A percentile compares a stretch with the other conserved stretches of the same genome.
Evolutionary conservation across 2,797 vertebrate genomes (phyloP).

Genomic region (Catamblyrhynchus diadema): DNA sequence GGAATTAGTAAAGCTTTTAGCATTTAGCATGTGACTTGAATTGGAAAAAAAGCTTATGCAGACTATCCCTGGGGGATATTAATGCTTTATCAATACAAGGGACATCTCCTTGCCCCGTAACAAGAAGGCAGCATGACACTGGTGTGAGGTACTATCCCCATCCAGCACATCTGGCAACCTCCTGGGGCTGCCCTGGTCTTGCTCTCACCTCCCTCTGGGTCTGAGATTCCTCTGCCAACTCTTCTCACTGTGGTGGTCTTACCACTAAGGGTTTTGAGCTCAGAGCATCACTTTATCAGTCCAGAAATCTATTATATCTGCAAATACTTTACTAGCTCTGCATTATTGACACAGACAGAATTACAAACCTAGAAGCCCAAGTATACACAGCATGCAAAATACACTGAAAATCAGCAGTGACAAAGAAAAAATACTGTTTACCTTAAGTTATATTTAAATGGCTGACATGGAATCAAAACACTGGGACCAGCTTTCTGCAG

Average conservation of each 20-base stretch:
- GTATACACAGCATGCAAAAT: not conserved
- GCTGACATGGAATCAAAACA: not conserved
- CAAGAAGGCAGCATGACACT: not conserved
- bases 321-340: not conserved
- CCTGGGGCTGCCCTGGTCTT: not conserved
- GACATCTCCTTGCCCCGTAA: not conserved
- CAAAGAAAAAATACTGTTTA: not conserved
- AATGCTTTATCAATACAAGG: not conserved
- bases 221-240: slow-evolving; percentile 78
- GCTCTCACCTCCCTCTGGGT: slow-evolving; percentile 78
- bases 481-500: not conserved
- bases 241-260: not conserved
- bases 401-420: not conserved
- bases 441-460: not conserved
- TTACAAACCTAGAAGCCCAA: not conserved
- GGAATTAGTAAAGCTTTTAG: slow-evolving; percentile 7
- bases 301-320: not conserved
- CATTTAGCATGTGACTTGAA: not conserved
- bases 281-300: not conserved
- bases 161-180: not conserved
- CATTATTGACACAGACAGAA: not conserved
- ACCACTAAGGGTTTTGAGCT: not conserved
- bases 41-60: slow-evolving; percentile 27
- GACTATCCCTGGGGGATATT: not conserved
- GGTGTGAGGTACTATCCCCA: not conserved